Conservation (phyloP, 2,888 invertebrate genomes). For the Elysia crispata region DNA sequence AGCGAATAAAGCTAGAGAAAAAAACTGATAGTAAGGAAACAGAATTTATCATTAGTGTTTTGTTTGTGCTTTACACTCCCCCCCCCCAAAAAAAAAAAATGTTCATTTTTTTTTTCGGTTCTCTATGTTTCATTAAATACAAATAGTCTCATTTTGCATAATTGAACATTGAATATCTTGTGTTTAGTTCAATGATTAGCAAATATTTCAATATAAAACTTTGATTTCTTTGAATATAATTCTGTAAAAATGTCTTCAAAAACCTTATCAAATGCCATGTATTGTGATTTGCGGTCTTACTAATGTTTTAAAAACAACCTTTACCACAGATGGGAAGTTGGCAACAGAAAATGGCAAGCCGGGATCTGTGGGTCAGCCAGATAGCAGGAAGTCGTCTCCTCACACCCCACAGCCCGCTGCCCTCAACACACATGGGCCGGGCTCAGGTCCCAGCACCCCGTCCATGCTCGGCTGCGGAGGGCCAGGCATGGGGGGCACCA, state of each 20-base stretch:
- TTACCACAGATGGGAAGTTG: slow-evolving; percentile 38
- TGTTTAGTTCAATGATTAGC: too few species aligned
- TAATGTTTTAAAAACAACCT: neutral
- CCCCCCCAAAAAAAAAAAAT: too few species aligned
- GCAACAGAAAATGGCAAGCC: slow-evolving; percentile 50
- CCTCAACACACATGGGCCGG: slow-evolving; percentile 10
- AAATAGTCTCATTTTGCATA: too few species aligned
- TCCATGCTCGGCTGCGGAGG: slow-evolving; percentile 40
- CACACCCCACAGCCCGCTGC: slow-evolving; percentile 27
- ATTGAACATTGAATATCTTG: too few species aligned
- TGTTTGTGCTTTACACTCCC: neutral
- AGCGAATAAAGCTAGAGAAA: slow-evolving; percentile 42
- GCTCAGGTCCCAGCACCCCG: slow-evolving; percentile 34
- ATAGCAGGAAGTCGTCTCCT: slow-evolving; percentile 49
- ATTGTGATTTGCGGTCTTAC: too few species aligned
- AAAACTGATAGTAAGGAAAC: slow-evolving; percentile 27
- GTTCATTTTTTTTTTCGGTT: too few species aligned
- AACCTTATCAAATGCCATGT: too few species aligned
- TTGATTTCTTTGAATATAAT: too few species aligned
- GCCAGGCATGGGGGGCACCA: slow-evolving; percentile 40
- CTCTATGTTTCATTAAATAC: too few species aligned
- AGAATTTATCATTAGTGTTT: too few species aligned
- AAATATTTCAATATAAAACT: too few species aligned
- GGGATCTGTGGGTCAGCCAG: slow-evolving; percentile 46
- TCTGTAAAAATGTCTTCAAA: too few species aligned